Percentiles rank a stretch among this genome's conserved stretches.
Evolutionary conservation across 2,797 vertebrate genomes (phyloP).

Genomic region (Acrocephalus scirpaceus): DNA sequence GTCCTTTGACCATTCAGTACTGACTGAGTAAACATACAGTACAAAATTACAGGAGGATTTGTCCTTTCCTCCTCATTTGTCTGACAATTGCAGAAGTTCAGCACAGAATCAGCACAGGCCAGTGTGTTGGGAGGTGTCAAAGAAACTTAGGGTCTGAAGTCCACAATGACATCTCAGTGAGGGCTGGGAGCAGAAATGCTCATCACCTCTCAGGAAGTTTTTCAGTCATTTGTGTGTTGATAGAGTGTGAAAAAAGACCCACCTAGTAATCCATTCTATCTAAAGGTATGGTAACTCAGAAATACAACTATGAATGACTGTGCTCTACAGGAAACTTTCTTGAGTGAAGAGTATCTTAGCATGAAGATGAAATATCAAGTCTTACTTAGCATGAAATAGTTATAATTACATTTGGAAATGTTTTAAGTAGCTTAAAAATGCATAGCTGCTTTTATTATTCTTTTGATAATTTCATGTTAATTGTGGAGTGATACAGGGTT

Average conservation of each 20-base stretch:
- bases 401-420: not conserved
- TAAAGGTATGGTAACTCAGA: not conserved
- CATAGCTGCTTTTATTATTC: not conserved
- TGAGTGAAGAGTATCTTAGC: not conserved
- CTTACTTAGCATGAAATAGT: not conserved
- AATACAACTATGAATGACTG: not conserved
- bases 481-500: not conserved
- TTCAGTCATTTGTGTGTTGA: not conserved
- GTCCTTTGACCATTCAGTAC: not conserved
- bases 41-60: not conserved
- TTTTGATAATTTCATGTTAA: slow-evolving; percentile 32
- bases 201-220: not conserved
- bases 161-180: not conserved
- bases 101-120: not conserved
- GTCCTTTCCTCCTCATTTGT: not conserved
- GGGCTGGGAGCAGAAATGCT: not conserved
- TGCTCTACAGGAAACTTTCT: not conserved
- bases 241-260: not conserved
- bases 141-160: not conserved
- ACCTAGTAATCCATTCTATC: not conserved
- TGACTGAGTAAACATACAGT: not conserved
- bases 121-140: not conserved
- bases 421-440: slow-evolving; percentile 22
- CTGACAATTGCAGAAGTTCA: not conserved
- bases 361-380: not conserved